Evolutionary conservation across 1,140 invertebrate species (phyloP), one percentile per base, ranked within the genome.

Genomic region (Penaeus vannamei): DNA sequence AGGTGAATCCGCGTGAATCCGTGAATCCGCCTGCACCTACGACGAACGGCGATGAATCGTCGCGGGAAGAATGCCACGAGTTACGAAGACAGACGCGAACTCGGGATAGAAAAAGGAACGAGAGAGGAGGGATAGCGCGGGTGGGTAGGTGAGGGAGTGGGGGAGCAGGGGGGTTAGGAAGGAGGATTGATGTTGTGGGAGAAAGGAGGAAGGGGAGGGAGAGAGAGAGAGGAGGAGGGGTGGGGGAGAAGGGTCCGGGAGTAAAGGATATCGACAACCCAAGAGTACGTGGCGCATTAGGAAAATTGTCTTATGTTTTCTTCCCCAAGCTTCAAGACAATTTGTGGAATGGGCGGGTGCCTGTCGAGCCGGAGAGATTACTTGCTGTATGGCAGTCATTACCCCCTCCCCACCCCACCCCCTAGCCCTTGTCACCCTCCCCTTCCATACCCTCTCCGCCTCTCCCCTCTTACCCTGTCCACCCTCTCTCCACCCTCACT

Each of bases 251-350:
- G 26, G 79, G 79, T 20, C 46, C 46, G 22, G n/a, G 53, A 53
- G 53, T 53, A 53, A 53, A 53, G 53, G 53, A 59, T 42, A 81
- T 80, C 77, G 77, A 80, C 77, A 32, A 59, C 12, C 10, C 26
- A 26, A n/a, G 79, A 81, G 46, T 60, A 46, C 19, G 79, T 46
- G 36, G 79, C 79, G 79, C 79, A 81, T 81, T 81, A 81, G 79
- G 79, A 46, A 81, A 81, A 81, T 81, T 81, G 79, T 81, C 46
- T 81, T 10, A 26, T 81, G 79, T 81, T 81, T 81, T 81, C 79
- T 81, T 59, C 42, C 26, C 79, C 42, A 17, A 81, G 79, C 79
- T 81, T 81, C 79, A 81, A 81, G 79, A 81, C 79, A 81, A 81
- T 81, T 81, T 81, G 79, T 81, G 79, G 79, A 81, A 42, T 81